Evolutionary conservation across 2,113 vertebrate genomes (phyloP).

Genomic region (Pampusana beccarii): DNA sequence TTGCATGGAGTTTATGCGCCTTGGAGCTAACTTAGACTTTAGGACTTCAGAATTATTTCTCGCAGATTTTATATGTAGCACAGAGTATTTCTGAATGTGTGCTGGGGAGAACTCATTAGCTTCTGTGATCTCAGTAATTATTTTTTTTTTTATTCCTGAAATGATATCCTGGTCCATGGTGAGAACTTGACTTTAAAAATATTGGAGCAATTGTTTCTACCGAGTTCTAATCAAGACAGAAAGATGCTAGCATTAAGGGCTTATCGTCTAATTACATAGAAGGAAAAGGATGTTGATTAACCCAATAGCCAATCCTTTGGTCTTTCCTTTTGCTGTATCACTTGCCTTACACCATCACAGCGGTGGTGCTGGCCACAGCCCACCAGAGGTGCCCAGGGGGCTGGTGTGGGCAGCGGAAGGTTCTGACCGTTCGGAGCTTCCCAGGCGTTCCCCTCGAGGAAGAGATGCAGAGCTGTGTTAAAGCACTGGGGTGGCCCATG

Average conservation of each 20-base stretch:
- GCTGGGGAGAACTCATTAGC: background rate
- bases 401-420: accelerated
- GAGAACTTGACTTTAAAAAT: background rate
- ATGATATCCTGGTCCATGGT: background rate
- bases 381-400: background rate
- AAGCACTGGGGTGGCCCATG: background rate
- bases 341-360: background rate
- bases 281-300: background rate
- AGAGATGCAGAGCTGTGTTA: background rate
- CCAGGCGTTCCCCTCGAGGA: background rate
- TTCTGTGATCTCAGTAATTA: background rate
- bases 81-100: background rate
- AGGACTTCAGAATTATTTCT: background rate
- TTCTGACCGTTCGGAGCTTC: background rate
- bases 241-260: background rate
- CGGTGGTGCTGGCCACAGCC: background rate
- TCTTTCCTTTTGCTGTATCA: background rate
- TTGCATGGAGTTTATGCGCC: background rate
- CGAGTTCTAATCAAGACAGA: background rate
- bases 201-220: background rate
- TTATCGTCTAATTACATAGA: background rate
- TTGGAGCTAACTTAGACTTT: background rate
- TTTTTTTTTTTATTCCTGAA: background rate
- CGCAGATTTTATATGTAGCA: background rate
- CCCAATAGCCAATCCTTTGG: background rate